These are phyloP conservation scores for Bufo bufo DNA, from an alignment of 2,113 vertebrate species.

Conservation along the genomic window DNA sequence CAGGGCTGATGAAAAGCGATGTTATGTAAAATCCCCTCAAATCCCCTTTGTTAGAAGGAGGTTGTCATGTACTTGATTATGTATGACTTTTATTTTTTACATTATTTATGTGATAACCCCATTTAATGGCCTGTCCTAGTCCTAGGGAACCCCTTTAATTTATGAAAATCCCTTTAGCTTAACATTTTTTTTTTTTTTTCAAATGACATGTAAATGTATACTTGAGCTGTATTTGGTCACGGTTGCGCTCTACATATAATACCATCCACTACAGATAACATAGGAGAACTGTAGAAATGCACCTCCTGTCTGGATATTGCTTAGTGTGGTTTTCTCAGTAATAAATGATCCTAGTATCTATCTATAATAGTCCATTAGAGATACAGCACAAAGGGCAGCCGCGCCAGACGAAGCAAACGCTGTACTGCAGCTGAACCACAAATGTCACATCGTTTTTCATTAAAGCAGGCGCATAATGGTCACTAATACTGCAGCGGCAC, in stretches of 20 bases:
- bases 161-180: too few relatives aligned
- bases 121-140: too few relatives aligned
- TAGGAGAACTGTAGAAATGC: background rate
- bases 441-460: background rate
- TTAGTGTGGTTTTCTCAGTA: background rate
- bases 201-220: background rate
- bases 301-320: background rate
- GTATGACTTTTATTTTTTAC: too few relatives aligned
- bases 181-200: too few relatives aligned
- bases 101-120: too few relatives aligned
- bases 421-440: background rate
- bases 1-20: too few relatives aligned
- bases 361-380: background rate
- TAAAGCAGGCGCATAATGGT: background rate
- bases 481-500: background rate
- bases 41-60: too few relatives aligned
- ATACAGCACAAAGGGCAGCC: background rate
- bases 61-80: too few relatives aligned
- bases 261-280: background rate
- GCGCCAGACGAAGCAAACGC: background rate
- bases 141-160: too few relatives aligned
- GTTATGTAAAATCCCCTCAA: too few relatives aligned
- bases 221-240: background rate
- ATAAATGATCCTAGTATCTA: background rate
- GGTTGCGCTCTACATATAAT: background rate